Base-by-base conservation (phyloP, 2,113 vertebrate genomes). In the Amphiprion ocellaris region DNA sequence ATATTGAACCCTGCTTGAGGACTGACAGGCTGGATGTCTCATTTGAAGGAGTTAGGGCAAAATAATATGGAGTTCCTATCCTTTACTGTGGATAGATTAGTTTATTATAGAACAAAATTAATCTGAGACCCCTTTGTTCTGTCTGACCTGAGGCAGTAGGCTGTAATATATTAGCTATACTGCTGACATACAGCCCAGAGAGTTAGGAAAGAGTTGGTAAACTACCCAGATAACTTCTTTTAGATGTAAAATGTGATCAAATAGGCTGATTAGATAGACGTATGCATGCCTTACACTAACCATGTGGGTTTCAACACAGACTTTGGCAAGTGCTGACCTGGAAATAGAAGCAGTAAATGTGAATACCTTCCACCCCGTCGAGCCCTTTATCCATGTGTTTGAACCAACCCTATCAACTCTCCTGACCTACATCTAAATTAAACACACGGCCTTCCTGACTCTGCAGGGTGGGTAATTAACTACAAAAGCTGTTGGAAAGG, bases 321-420 rank as follows among this genome's bases (percentile, higher is more conserved):
- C 2, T 71, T 41, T 37, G 14, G 2, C 28, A 54, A 63, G 54
- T 33, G 70, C 23, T 67, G n/a, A 24, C 10, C 30, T 78, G 58
- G 62, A 77, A 88, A 77, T 69, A 77, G 79, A 58, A 66, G 67
- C 69, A 54, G 74, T 52, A 23, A 59, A 69, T 61, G 60, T 64
- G 59, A 24, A 69, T 59, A 58, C 1, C 16, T 28, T 33, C 24
- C 67, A 67, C 53, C 60, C 67, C 64, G 5, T n/a, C 5, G 10
- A 64, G 50, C 70, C 12, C 47, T 16, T 39, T 55, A 44, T 49
- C 24, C 24, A 49, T 50, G 37, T 60, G n/a, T 15, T 6, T 47
- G 60, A 70, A 50, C 69, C 69, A 33, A 16, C 0, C 1, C 56
- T 41, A 23, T 16, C 5, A 49, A 72, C 49, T 10, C 54, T 9